A percentile compares a stretch with the other conserved stretches of the same genome.
These are phyloP conservation scores for Diploscapter pachys DNA, from an alignment of 1,140 invertebrate genomes.

Conservation along the genomic window DNA sequence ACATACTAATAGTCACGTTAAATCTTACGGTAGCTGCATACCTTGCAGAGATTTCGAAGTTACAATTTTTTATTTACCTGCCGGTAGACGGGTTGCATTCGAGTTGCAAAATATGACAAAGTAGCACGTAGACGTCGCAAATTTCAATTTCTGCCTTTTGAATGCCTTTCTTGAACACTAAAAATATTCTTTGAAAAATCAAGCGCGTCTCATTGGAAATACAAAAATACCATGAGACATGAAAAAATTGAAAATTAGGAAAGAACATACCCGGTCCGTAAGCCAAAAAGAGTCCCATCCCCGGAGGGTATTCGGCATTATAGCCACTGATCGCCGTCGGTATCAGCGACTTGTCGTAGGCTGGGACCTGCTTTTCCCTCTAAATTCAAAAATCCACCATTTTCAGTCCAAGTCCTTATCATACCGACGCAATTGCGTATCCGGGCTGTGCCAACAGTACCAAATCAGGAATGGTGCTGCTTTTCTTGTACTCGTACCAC, in stretches of 20 bases:
- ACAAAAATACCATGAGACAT: neutral
- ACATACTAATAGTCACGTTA: no score
- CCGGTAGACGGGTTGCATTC: constrained; percentile 25
- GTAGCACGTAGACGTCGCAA: constrained; percentile 26
- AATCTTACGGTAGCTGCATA: no score
- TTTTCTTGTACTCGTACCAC: constrained; percentile 25
- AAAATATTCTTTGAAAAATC: constrained; percentile 9
- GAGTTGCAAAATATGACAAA: constrained; percentile 23
- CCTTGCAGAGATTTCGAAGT: neutral
- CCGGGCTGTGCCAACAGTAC: constrained; percentile 28
- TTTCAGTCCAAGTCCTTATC: neutral
- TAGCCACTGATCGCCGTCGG: constrained; percentile 21
- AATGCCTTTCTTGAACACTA: constrained; percentile 23
- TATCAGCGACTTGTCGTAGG: neutral
- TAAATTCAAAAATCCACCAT: constrained; percentile 6
- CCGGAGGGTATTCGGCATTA: constrained; percentile 18
- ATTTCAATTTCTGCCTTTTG: constrained; percentile 26
- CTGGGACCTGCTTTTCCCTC: constrained; percentile 30
- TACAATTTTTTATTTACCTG: neutral
- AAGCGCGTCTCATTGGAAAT: constrained; percentile 4
- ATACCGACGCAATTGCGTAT: constrained; percentile 28
- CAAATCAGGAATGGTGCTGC: constrained; percentile 21
- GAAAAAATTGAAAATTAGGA: neutral
- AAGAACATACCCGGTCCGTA: constrained; percentile 24
- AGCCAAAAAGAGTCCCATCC: constrained; percentile 25